These are phyloP conservation scores for Nasua narica DNA, from an alignment of 2,797 vertebrate genomes.

Conservation along the genomic window DNA sequence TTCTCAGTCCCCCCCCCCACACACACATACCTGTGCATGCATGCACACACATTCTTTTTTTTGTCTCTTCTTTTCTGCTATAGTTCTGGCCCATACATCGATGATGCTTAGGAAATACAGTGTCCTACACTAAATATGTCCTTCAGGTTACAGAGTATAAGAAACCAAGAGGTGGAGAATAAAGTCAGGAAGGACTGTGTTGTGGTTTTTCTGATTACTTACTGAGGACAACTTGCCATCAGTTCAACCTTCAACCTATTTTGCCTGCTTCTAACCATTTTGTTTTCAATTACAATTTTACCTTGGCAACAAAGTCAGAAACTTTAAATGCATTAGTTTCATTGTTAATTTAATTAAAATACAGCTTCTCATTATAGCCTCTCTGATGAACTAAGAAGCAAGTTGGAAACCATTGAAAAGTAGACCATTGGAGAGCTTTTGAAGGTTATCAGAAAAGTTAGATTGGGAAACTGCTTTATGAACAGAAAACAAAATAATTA, in stretches of 20 bases:
- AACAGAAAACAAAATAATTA: neutral
- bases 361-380: constrained; percentile 6
- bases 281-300: constrained; percentile 32
- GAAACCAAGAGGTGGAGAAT: neutral
- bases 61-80: neutral
- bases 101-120: neutral
- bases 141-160: neutral
- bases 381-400: neutral
- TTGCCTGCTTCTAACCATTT: neutral
- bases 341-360: constrained; percentile 50
- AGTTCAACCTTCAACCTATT: neutral
- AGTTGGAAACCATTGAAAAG: neutral
- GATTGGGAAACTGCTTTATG: neutral
- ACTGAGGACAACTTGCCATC: neutral
- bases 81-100: neutral
- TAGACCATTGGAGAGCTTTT: neutral
- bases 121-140: neutral
- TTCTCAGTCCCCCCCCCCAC: neutral
- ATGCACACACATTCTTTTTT: neutral
- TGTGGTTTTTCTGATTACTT: neutral
- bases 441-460: neutral
- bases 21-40: neutral
- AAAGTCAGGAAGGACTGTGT: neutral
- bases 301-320: constrained; percentile 9
- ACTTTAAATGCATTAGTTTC: neutral